Evolutionary conservation across 2,888 invertebrate genomes (phyloP).

Genomic region (Dryocosmus kuriphilus): DNA sequence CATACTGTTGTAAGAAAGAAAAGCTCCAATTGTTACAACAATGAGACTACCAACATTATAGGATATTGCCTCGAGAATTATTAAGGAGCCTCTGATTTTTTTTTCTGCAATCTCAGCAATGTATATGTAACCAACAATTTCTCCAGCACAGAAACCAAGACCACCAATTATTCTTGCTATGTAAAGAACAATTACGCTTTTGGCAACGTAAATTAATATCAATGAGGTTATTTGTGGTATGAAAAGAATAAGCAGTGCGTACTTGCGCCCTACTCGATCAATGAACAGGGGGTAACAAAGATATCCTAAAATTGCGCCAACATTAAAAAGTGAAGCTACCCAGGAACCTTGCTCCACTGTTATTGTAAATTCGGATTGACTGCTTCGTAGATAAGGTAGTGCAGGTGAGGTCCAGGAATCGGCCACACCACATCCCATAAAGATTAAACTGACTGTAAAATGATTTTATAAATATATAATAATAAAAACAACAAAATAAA

Average conservation of each 20-base stretch:
- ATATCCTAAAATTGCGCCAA: constrained; percentile 68
- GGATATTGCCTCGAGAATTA: constrained; percentile 79
- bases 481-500: background rate
- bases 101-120: constrained; percentile 81
- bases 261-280: constrained; percentile 69
- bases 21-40: constrained; percentile 75
- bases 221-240: constrained; percentile 68
- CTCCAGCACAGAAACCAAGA: constrained; percentile 77
- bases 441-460: constrained; percentile 64
- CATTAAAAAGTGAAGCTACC: constrained; percentile 69
- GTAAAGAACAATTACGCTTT: constrained; percentile 67
- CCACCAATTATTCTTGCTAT: constrained; percentile 78
- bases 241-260: constrained; percentile 65
- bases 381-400: constrained; percentile 64
- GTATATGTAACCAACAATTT: constrained; percentile 80
- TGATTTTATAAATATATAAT: background rate
- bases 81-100: constrained; percentile 80
- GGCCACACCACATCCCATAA: constrained; percentile 69
- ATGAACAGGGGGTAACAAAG: constrained; percentile 65
- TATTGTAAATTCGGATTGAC: constrained; percentile 63
- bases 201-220: constrained; percentile 67
- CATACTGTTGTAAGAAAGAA: constrained; percentile 78
- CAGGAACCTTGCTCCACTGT: constrained; percentile 67
- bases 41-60: constrained; percentile 76
- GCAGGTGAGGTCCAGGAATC: constrained; percentile 72